A percentile compares a stretch with the other conserved stretches of the same genome.
phyloP scores from a whole-genome alignment of 2,113 vertebrate genomes.

The Tyto alba region DNA sequence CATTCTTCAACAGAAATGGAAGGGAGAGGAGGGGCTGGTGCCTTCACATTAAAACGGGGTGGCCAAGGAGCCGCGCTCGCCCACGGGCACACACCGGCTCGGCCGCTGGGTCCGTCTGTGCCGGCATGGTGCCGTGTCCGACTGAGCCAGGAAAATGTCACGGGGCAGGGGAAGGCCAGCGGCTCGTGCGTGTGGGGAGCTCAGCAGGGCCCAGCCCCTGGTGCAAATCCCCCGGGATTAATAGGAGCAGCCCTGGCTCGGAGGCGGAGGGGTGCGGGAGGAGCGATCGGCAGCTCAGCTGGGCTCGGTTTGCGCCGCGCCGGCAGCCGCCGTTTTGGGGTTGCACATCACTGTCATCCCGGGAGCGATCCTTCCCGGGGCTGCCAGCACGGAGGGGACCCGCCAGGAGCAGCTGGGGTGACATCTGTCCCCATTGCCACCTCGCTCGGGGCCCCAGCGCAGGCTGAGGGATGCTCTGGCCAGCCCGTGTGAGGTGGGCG shows the following conservation, averaged over 20 bases:
- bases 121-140: accelerated
- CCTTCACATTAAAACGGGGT: accelerated
- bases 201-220: accelerated
- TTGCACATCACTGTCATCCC: accelerated
- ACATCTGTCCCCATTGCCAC: accelerated
- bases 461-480: neutral
- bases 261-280: neutral
- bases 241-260: neutral
- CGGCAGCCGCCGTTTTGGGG: accelerated
- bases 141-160: accelerated
- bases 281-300: accelerated
- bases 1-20: neutral
- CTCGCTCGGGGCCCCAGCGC: accelerated
- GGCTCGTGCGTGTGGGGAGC: accelerated
- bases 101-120: accelerated
- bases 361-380: accelerated
- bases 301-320: accelerated
- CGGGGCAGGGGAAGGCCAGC: neutral
- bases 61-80: neutral
- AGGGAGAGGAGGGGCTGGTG: neutral
- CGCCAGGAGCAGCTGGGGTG: neutral
- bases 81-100: accelerated
- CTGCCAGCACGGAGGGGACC: neutral
- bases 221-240: accelerated
- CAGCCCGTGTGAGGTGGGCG: accelerated